phyloP scores from a whole-genome alignment of 2,113 vertebrate species.

The Taurulus bubalis region DNA sequence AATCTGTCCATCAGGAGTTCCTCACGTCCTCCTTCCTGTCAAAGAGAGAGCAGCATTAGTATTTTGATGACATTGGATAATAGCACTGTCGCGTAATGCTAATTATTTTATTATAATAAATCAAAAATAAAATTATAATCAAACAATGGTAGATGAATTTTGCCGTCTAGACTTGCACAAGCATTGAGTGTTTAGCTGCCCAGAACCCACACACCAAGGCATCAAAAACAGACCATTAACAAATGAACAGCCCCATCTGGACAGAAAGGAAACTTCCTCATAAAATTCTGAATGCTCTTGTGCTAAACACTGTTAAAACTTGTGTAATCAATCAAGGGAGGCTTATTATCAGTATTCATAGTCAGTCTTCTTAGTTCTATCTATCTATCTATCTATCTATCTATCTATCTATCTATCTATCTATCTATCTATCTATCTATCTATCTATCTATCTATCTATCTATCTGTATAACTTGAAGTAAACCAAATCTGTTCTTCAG shows the following conservation, averaged over 20 bases:
- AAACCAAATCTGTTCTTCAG: conserved; percentile 7
- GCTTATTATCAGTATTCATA: neutral
- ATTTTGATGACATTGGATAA: no score
- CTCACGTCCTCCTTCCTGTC: no score
- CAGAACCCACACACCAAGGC: conserved; percentile 11
- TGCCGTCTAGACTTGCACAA: conserved; percentile 55
- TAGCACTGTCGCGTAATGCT: no score
- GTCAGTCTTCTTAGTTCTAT: neutral
- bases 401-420: no score
- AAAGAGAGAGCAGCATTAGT: no score
- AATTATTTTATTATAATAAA: no score
- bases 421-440: no score
- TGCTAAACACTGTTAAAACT: neutral
- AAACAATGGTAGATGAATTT: no score
- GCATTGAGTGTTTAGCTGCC: conserved; percentile 34
- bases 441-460: no score
- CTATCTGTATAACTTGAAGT: neutral
- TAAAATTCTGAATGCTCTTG: neutral
- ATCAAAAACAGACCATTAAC: conserved; percentile 44
- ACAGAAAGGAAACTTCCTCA: conserved; percentile 46
- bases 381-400: no score
- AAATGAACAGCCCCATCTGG: conserved; percentile 36
- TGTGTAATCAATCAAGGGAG: neutral
- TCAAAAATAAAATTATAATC: no score
- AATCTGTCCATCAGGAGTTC: no score